Evolutionary conservation across 2,113 vertebrate genomes (phyloP).

Genomic region (Eulemur rufifrons): DNA sequence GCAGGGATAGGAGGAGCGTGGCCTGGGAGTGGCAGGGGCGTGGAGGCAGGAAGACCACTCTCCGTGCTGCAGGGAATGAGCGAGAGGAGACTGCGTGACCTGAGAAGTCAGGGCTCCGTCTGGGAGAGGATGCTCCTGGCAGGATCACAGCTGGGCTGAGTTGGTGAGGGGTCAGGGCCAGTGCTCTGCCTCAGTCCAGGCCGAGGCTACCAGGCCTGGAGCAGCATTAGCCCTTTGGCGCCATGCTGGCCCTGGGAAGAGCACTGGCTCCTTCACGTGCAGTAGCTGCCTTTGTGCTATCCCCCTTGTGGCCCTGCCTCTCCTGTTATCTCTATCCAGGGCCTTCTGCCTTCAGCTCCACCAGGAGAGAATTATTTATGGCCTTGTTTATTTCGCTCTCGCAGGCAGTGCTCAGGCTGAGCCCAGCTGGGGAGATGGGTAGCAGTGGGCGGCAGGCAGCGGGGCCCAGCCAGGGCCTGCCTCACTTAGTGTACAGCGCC

Average conservation of each 20-base stretch:
- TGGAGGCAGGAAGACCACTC: rapidly evolving
- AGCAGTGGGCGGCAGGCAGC: background rate
- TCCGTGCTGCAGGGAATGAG: rapidly evolving
- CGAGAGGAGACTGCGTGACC: rapidly evolving
- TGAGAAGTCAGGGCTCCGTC: background rate
- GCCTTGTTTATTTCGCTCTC: constrained; percentile 55
- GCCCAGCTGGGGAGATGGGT: background rate
- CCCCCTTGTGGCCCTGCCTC: constrained; percentile 17
- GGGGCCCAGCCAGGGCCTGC: background rate
- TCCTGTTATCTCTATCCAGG: constrained; percentile 43
- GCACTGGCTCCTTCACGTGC: background rate
- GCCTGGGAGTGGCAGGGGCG: background rate
- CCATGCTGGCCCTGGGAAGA: background rate
- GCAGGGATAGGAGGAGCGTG: rapidly evolving
- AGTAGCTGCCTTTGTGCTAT: background rate
- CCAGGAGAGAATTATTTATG: constrained; percentile 38
- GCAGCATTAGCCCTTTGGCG: background rate
- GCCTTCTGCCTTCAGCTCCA: constrained; percentile 34
- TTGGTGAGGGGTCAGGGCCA: too few relatives aligned
- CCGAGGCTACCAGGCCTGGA: background rate
- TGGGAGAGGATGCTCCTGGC: background rate
- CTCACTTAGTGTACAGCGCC: background rate
- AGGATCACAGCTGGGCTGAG: rapidly evolving
- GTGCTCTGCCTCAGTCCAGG: rapidly evolving
- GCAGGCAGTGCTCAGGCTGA: background rate